These are phyloP conservation scores for Elaeidobius kamerunicus DNA, from an alignment of 2,888 invertebrate genomes.

Conservation along the genomic window DNA sequence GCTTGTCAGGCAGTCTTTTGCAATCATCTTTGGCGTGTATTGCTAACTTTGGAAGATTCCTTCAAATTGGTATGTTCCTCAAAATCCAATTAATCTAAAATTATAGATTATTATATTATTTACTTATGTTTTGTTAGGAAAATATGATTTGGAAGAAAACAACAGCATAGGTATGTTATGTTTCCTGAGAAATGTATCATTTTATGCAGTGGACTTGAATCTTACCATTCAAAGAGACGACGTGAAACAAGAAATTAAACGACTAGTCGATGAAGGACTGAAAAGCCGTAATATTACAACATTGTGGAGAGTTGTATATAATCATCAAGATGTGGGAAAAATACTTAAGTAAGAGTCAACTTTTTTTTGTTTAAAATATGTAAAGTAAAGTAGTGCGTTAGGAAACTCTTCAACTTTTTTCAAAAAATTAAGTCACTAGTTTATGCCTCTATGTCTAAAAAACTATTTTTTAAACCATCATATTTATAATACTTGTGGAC, in stretches of 20 bases:
- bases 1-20: constrained; percentile 85
- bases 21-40: constrained; percentile 65
- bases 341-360: constrained; percentile 58
- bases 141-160: constrained; percentile 67
- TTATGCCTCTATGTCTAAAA: no score
- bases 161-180: constrained; percentile 70
- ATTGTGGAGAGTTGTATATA: constrained; percentile 61
- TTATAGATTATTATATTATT: not conserved
- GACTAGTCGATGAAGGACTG: constrained; percentile 63
- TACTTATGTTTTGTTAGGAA: constrained; percentile 42
- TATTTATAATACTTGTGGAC: no score
- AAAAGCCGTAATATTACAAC: constrained; percentile 64
- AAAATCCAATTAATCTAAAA: not conserved
- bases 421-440: no score
- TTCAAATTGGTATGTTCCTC: constrained; percentile 67
- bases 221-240: constrained; percentile 56
- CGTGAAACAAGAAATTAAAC: constrained; percentile 55
- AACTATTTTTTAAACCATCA: no score
- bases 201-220: constrained; percentile 74
- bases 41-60: constrained; percentile 63
- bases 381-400: no score
- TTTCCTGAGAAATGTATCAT: constrained; percentile 74
- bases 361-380: not conserved
- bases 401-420: no score
- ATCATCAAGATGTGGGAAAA: constrained; percentile 61